phyloP scores from a whole-genome alignment of 2,888 invertebrate genomes.

The Nudaria mundana region DNA sequence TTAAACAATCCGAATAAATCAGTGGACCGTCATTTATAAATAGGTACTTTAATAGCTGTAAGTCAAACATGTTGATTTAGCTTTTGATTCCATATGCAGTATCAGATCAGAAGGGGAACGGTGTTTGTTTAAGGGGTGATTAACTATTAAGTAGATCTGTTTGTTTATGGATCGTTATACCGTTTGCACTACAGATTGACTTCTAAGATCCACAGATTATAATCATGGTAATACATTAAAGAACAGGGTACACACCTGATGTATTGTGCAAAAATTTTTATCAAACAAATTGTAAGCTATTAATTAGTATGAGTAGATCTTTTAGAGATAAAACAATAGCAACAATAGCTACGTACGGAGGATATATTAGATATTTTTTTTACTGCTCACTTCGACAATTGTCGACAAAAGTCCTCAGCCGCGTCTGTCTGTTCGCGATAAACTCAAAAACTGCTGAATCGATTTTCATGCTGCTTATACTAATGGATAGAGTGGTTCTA shows the following conservation, averaged over 20 bases:
- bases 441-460: too few species aligned
- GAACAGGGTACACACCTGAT: conserved; percentile 15
- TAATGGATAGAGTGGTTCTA: too few species aligned
- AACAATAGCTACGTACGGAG: too few species aligned
- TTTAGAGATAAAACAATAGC: too few species aligned
- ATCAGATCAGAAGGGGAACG: conserved; percentile 13
- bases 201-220: conserved; percentile 22
- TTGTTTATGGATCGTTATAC: conserved; percentile 25
- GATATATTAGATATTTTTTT: too few species aligned
- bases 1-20: too few species aligned
- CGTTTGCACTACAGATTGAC: conserved; percentile 29
- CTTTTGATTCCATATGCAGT: conserved; percentile 7
- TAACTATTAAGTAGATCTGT: conserved; percentile 10
- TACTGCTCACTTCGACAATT: too few species aligned
- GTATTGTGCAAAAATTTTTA: conserved; percentile 20
- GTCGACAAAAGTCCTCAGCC: too few species aligned
- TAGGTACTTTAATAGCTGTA: too few species aligned
- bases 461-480: too few species aligned
- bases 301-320: background rate
- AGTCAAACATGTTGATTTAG: background rate
- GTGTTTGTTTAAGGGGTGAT: conserved; percentile 17
- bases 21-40: too few species aligned
- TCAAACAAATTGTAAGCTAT: conserved; percentile 11
- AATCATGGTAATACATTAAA: conserved; percentile 3
- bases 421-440: too few species aligned